Evolutionary conservation across 2,797 vertebrate genomes (phyloP).

Genomic region (Cyclopterus lumpus): DNA sequence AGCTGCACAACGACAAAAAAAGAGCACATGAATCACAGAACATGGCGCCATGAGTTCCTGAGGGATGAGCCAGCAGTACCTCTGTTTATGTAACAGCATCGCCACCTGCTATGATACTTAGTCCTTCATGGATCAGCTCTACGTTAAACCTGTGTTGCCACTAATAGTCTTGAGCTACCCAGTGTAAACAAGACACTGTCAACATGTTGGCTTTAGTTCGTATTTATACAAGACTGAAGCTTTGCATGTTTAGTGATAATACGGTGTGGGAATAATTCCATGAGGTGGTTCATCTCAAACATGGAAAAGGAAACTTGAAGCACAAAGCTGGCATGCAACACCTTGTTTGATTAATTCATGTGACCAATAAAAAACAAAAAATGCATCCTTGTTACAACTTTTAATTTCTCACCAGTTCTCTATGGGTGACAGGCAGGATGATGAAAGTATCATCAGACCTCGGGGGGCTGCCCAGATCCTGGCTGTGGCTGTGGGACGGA

Average conservation of each 20-base stretch:
- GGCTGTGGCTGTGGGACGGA: conserved; percentile 74
- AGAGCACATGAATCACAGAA: conserved; percentile 35
- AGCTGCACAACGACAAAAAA: conserved; percentile 19
- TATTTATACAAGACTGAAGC: conserved; percentile 45
- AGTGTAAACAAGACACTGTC: conserved; percentile 45
- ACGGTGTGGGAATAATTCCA: background rate
- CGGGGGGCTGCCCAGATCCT: conserved; percentile 74
- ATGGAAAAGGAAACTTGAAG: conserved; percentile 3
- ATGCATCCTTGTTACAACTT: background rate
- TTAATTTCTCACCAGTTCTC: conserved; percentile 80
- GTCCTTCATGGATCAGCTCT: conserved; percentile 22
- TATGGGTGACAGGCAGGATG: conserved; percentile 77
- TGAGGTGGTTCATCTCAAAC: conserved; percentile 30
- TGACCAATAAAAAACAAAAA: background rate
- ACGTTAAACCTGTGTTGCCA: conserved; percentile 32
- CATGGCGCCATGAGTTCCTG: conserved; percentile 22
- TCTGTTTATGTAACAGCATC: conserved; percentile 41
- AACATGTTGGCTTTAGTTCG: conserved; percentile 41
- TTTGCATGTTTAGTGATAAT: conserved; percentile 46
- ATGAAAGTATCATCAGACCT: conserved; percentile 73
- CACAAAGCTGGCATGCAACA: background rate
- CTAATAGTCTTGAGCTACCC: conserved; percentile 18
- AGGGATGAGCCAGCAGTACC: conserved; percentile 34
- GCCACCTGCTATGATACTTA: conserved; percentile 32
- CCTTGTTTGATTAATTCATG: conserved; percentile 23